Percentiles rank a stretch among this genome's conserved stretches.
These are phyloP conservation scores for Synodontis membranacea DNA, from an alignment of 2,113 vertebrate species.

Conservation along the genomic window DNA sequence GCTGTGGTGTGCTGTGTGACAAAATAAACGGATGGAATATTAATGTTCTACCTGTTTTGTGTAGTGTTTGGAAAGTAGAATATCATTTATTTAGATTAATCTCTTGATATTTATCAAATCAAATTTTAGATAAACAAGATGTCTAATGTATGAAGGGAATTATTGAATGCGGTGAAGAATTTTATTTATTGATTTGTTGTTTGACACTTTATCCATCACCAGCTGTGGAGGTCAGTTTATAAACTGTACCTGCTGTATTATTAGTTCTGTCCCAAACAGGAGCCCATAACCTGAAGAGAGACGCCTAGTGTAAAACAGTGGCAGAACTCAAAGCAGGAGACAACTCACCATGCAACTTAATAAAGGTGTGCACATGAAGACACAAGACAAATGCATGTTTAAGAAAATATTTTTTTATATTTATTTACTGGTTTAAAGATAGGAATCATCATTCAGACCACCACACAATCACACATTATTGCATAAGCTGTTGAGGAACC, in stretches of 20 bases:
- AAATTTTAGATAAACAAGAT: neutral
- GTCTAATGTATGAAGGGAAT: neutral
- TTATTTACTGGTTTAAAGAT: constrained; percentile 48
- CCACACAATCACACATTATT: constrained; percentile 63
- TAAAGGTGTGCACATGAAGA: neutral
- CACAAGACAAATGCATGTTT: constrained; percentile 1
- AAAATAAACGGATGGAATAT: neutral
- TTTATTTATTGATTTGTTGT: neutral
- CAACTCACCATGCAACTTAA: neutral
- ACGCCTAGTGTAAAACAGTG: neutral
- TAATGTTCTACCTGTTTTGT: neutral
- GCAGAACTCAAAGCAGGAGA: neutral
- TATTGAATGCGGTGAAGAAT: neutral
- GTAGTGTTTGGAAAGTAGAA: neutral
- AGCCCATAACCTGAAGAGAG: neutral
- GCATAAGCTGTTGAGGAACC: constrained; percentile 48
- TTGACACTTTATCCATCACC: neutral
- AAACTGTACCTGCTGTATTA: neutral
- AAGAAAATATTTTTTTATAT: constrained; percentile 46
- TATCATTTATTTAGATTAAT: neutral
- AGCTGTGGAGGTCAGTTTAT: neutral
- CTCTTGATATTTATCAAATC: neutral
- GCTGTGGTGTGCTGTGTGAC: neutral
- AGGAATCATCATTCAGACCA: constrained; percentile 62
- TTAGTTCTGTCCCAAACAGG: neutral